Evolutionary conservation across 2,113 vertebrate species (phyloP), one percentile per base, ranked within the genome.

Genomic region (Psephotus haematonotus): DNA sequence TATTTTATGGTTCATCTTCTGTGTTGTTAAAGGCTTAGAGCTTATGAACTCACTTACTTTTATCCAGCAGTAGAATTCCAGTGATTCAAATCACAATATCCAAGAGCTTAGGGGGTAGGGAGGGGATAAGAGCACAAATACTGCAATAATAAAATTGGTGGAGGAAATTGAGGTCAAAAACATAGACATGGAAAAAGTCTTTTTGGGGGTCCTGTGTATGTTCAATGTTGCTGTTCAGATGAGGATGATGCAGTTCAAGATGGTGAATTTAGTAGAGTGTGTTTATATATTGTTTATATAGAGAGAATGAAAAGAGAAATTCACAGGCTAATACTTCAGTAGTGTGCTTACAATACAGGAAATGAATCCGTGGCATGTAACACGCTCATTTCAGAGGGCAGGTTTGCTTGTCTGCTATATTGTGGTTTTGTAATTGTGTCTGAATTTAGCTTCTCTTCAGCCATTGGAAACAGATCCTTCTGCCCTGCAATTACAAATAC

Each of bases 401-500:
- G 19, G 35, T 91, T 87, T 91, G 3, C 31, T 88, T 91, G 23
- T 81, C 83, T 87, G 44, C 25, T 93, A 6, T 67, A 72, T 72
- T 85, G 55, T 44, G 25, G 69, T 53, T 94, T 95, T 81, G 46
- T 76, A 86, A 96, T 78, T 86, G 16, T 79, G 35, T 41, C 41
- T 90, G 55, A 83, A 93, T 93, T 93, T 64, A 93, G 77, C 47
- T 91, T 53, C 49, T 92, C n/a, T 43, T 92, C 76, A 78, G 33
- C 80, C 35, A 87, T 7, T 91, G 86, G 76, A 86, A 94, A 78
- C 33, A 89, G 46, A 92, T 81, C 50, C 68, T 76, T 96, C 88
- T 92, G 65, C 47, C 65, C 62, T 92, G 91, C 86, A 95, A 96
- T 95, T 93, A 89, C 83, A 85, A 89, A 92, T 93, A 95, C 65